Base-by-base conservation (phyloP, 2,888 invertebrate species). In the Crematogaster levior region DNA sequence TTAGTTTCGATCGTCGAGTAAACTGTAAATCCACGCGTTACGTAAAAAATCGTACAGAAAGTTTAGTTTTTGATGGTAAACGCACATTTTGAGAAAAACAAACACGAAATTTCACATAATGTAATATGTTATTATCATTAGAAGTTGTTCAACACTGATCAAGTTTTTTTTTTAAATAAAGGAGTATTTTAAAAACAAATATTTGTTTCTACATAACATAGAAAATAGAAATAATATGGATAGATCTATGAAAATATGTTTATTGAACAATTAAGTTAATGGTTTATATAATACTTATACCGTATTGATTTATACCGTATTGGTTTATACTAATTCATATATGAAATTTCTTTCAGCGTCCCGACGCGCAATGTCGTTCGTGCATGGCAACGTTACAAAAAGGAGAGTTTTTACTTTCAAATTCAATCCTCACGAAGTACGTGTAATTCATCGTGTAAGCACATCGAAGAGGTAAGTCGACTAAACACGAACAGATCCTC, bases 361-460 rank as follows among this genome's bases (percentile, higher is more conserved):
- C 6, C 40, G 53, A 10, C 21, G 37, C 63, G 30, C 18, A 18
- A 77, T 43, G 27, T 37, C 65, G 5, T 12, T 10, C 7, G 46
- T 73, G 21, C 34, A 34, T n/a, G 27, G 40, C 53, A 21, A 34
- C 43, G 56, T 84, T 80, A 61, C 56, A 40, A 30, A 56, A 51
- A 72, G 74, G 40, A 27, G 10, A 51, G 12, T 60, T n/a, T 34
- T 3, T 10, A 58, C 65, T 30, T 24, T 34, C 18, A 48, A 46
- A 40, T 82, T 77, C 65, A 81, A 84, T 82, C 60, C 70, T 85
- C 83, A 53, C 60, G 61, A 51, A 48, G 15, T 58, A 53, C 46
- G 70, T 79, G 83, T 85, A 88, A 85, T 81, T 88, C 82, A 70
- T 86, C 83, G 84, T 73, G 84, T 73, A 83, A 88, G 86, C 82